Conservation (phyloP, 2,797 vertebrate species). For the Eulemur rubriventer region DNA sequence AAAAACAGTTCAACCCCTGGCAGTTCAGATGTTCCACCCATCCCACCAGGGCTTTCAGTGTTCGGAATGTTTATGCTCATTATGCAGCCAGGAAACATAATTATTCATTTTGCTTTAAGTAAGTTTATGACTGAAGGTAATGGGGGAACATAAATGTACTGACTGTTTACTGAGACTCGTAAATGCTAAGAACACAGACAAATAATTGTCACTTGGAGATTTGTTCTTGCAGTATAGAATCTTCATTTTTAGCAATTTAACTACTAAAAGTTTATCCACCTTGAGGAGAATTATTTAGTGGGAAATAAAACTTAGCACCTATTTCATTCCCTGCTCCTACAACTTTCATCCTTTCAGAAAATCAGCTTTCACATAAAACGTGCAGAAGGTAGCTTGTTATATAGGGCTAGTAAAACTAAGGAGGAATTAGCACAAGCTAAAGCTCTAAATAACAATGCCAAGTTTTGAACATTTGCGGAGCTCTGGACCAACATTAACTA, state of each 20-base stretch:
- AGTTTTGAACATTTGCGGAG: neutral
- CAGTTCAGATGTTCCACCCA: neutral
- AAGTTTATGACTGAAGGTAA: conserved; percentile 84
- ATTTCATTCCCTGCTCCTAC: conserved; percentile 40
- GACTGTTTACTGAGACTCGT: conserved; percentile 83
- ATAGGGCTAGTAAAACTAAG: conserved; percentile 56
- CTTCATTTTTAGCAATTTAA: conserved; percentile 81
- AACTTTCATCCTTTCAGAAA: conserved; percentile 17
- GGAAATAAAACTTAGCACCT: conserved; percentile 71
- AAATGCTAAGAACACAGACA: conserved; percentile 82
- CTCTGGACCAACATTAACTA: conserved; percentile 39
- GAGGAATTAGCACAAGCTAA: conserved; percentile 55
- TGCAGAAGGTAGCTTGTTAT: conserved; percentile 33
- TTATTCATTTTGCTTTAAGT: conserved; percentile 75
- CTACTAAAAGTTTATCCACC: conserved; percentile 77
- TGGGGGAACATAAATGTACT: conserved; percentile 79
- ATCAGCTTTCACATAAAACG: conserved; percentile 42
- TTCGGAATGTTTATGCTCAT: conserved; percentile 66
- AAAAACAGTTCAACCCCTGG: neutral
- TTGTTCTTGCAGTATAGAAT: conserved; percentile 70
- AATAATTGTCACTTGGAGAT: conserved; percentile 83
- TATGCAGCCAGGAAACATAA: conserved; percentile 77
- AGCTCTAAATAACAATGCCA: conserved; percentile 46
- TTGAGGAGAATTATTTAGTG: conserved; percentile 82
- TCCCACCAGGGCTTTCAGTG: conserved; percentile 33